A percentile compares a stretch with the other conserved stretches of the same genome.
Evolutionary conservation across 1,140 invertebrate genomes (phyloP).

Genomic region (Bradynema listronoti): DNA sequence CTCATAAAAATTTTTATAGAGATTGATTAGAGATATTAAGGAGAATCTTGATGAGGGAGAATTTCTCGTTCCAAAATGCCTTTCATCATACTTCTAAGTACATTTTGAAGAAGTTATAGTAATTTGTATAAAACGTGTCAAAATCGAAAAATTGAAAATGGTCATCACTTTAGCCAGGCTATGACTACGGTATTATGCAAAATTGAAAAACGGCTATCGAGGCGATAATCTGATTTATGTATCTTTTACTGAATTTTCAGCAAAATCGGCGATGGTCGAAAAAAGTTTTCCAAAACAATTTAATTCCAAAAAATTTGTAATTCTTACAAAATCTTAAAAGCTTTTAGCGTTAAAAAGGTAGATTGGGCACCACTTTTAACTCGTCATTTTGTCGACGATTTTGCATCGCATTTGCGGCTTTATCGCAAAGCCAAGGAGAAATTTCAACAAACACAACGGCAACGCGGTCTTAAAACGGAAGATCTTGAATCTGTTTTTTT

Average conservation of each 20-base stretch:
- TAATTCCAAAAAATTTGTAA: no score
- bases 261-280: not conserved
- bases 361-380: conserved; percentile 82
- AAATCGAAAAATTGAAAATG: not conserved
- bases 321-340: no score
- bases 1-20: no score
- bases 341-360: conserved; percentile 72
- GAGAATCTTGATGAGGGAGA: not conserved
- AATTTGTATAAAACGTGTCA: not conserved
- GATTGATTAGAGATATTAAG: no score
- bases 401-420: conserved; percentile 76
- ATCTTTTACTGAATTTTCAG: no score
- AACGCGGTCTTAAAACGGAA: conserved; percentile 15
- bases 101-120: not conserved
- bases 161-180: not conserved
- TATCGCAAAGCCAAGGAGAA: conserved; percentile 69
- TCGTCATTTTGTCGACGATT: conserved; percentile 77
- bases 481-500: conserved; percentile 72
- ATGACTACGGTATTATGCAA: not conserved
- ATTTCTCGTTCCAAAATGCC: not conserved
- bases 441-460: conserved; percentile 58
- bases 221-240: not conserved
- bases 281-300: conserved; percentile 6
- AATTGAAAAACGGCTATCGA: not conserved
- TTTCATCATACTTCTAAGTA: not conserved